A percentile compares a stretch with the other conserved stretches of the same genome.
phyloP scores from a whole-genome alignment of 2,888 invertebrate genomes.

The Ryuthela nishihirai region DNA sequence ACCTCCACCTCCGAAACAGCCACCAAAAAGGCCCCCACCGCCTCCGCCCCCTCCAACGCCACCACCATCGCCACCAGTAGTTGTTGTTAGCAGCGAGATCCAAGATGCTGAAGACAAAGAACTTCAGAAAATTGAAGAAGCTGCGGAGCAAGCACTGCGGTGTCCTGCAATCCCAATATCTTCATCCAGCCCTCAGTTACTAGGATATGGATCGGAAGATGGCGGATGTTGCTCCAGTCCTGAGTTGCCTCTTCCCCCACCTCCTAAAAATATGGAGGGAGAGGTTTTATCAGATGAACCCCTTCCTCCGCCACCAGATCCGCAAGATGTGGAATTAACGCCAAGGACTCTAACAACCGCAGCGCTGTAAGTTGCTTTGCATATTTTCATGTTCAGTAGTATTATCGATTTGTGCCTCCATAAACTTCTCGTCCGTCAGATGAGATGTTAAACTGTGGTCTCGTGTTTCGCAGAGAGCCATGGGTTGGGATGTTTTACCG shows the following conservation, averaged over 20 bases:
- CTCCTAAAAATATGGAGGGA: slow-evolving; percentile 54
- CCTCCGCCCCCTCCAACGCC: slow-evolving; percentile 27
- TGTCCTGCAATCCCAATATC: slow-evolving; percentile 1
- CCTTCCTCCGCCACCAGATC: slow-evolving; percentile 63
- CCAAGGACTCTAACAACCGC: slow-evolving; percentile 11
- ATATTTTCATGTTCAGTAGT: too few species aligned
- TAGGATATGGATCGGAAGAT: slow-evolving; percentile 3
- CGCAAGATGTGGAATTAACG: slow-evolving; percentile 44
- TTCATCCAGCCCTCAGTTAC: slow-evolving; percentile 14
- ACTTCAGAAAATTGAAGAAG: background rate
- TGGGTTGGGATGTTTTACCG: too few species aligned
- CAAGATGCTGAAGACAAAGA: slow-evolving; percentile 4
- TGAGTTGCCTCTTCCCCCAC: slow-evolving; percentile 60
- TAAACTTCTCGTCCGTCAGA: too few species aligned
- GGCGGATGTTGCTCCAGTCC: slow-evolving; percentile 33
- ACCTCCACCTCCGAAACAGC: slow-evolving; percentile 29
- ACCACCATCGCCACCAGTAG: slow-evolving; percentile 14
- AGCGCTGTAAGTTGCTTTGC: slow-evolving; percentile 30
- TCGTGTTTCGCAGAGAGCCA: too few species aligned
- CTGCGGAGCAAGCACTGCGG: background rate
- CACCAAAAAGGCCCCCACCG: slow-evolving; percentile 32
- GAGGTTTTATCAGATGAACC: slow-evolving; percentile 62
- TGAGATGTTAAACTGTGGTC: too few species aligned
- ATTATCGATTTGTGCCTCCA: too few species aligned
- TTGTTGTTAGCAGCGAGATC: slow-evolving; percentile 1